Evolutionary conservation across 2,888 invertebrate genomes (phyloP).

Genomic region (Synanthedon vespiformis): DNA sequence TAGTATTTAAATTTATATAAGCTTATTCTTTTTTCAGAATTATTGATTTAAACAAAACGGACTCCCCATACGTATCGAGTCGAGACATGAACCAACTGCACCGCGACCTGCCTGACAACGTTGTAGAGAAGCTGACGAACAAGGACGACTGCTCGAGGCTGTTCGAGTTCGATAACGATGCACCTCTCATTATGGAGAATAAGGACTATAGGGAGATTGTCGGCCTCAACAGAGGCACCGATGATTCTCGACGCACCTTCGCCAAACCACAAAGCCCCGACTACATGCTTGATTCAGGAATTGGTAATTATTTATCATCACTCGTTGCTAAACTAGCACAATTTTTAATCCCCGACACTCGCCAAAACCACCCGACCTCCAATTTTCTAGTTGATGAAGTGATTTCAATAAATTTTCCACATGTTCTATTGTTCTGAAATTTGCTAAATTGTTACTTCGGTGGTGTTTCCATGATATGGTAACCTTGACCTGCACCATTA

Average conservation of each 20-base stretch:
- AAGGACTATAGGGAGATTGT: constrained; percentile 61
- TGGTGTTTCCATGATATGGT: too few relatives aligned
- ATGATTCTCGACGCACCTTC: constrained; percentile 62
- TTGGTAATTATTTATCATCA: constrained; percentile 27
- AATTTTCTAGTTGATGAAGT: too few relatives aligned
- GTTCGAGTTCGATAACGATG: constrained; percentile 72
- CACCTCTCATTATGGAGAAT: constrained; percentile 61
- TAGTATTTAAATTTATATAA: background rate
- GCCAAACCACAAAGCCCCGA: constrained; percentile 63
- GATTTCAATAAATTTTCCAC: too few relatives aligned
- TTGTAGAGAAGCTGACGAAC: constrained; percentile 54
- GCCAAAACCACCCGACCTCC: too few relatives aligned
- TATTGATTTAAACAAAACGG: constrained; percentile 63
- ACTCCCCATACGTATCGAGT: constrained; percentile 52
- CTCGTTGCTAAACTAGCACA: too few relatives aligned
- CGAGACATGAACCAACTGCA: constrained; percentile 47
- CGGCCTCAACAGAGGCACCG: constrained; percentile 59
- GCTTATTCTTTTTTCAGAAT: constrained; percentile 35
- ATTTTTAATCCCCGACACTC: too few relatives aligned
- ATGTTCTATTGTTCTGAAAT: too few relatives aligned
- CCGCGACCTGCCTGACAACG: constrained; percentile 48
- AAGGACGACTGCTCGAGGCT: constrained; percentile 61
- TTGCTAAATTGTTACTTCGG: too few relatives aligned
- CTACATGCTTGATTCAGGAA: constrained; percentile 69
- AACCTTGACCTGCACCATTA: too few relatives aligned